These are phyloP conservation scores for Falco naumanni DNA, from an alignment of 2,797 vertebrate species.

Conservation along the genomic window DNA sequence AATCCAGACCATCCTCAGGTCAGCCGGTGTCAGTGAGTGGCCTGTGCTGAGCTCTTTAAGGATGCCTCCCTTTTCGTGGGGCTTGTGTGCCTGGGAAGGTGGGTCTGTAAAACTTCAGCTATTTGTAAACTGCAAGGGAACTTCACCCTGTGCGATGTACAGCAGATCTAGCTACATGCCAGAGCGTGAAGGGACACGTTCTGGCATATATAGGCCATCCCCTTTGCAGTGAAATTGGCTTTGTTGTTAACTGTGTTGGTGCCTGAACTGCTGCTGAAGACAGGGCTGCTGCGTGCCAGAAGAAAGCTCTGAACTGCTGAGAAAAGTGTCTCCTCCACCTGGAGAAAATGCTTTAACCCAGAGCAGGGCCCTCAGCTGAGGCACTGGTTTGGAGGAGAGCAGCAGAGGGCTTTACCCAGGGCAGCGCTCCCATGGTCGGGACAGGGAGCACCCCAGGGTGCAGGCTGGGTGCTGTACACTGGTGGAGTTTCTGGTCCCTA, in stretches of 20 bases:
- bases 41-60: not conserved
- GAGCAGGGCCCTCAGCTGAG: not conserved
- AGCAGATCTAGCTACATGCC: not conserved
- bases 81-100: not conserved
- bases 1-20: not conserved
- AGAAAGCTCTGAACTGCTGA: not conserved
- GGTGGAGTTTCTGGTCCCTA: not conserved
- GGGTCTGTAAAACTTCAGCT: not conserved
- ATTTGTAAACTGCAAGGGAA: accelerated
- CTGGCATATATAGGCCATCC: not conserved
- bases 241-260: not conserved
- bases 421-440: accelerated
- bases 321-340: not conserved
- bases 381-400: not conserved
- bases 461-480: not conserved
- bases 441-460: accelerated
- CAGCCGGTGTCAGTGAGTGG: accelerated
- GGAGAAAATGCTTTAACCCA: not conserved
- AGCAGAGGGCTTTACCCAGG: not conserved
- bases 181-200: not conserved
- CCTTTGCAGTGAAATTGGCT: not conserved
- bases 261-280: not conserved
- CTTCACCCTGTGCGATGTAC: not conserved
- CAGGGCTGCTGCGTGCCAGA: not conserved
- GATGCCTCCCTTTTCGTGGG: not conserved